Percentiles rank a stretch among this genome's conserved stretches.
Evolutionary conservation across 2,113 vertebrate genomes (phyloP).

Genomic region (Pelecanoides urinatrix): DNA sequence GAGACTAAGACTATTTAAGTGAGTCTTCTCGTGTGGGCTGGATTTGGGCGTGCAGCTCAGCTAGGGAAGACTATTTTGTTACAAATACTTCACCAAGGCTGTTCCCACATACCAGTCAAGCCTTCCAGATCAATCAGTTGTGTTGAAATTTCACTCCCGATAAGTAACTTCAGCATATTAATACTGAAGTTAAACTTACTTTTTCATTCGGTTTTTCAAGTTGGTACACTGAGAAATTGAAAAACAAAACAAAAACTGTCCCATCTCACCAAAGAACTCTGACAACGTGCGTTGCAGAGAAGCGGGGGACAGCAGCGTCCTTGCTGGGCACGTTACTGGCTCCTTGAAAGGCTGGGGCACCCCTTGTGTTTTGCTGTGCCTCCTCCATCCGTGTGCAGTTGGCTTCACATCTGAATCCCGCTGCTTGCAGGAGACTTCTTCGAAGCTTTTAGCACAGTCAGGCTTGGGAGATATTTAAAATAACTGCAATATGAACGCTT

Average conservation of each 20-base stretch:
- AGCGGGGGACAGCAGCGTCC: accelerated
- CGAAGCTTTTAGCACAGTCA: neutral
- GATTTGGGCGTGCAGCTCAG: neutral
- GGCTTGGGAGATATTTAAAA: neutral
- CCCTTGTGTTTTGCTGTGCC: neutral
- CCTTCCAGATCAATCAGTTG: neutral
- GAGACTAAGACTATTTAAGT: neutral
- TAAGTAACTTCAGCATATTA: neutral
- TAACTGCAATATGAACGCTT: accelerated
- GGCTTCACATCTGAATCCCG: neutral
- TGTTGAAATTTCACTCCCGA: neutral
- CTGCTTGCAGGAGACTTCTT: neutral
- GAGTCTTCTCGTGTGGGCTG: neutral
- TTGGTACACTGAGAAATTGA: neutral
- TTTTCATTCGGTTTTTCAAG: neutral
- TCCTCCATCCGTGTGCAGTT: accelerated
- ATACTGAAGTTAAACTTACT: neutral
- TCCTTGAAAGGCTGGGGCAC: accelerated
- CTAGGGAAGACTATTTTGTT: neutral
- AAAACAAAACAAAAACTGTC: accelerated
- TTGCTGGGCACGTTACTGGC: accelerated
- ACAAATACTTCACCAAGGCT: neutral
- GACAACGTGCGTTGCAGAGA: neutral
- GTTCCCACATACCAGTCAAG: neutral
- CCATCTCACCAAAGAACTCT: accelerated